Percentiles rank a stretch among this genome's conserved stretches.
phyloP scores from a whole-genome alignment of 2,797 vertebrate species.

The Myripristis murdjan region DNA sequence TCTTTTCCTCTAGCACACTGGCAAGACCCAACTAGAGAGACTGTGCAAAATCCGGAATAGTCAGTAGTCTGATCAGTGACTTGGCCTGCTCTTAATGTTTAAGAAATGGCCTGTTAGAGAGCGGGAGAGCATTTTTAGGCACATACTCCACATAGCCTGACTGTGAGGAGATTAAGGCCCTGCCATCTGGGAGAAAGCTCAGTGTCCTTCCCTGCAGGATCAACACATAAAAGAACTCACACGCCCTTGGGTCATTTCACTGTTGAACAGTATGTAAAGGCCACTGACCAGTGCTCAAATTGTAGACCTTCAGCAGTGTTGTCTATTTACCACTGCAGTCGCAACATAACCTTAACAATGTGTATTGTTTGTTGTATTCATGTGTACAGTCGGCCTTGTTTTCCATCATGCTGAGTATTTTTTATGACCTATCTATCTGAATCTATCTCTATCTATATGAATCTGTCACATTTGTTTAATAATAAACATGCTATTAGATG shows the following conservation, averaged over 20 bases:
- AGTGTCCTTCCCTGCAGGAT: constrained; percentile 47
- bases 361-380: background rate
- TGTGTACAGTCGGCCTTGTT: constrained; percentile 16
- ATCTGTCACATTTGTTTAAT: background rate
- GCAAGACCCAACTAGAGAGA: constrained; percentile 14
- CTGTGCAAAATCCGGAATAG: background rate
- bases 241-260: constrained; percentile 14
- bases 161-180: constrained; percentile 50
- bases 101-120: constrained; percentile 24
- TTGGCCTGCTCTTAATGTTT: background rate
- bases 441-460: background rate
- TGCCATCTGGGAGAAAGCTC: constrained; percentile 19
- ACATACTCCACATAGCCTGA: constrained; percentile 31
- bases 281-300: constrained; percentile 23
- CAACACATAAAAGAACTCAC: constrained; percentile 50
- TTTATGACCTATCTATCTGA: background rate
- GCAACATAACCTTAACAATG: constrained; percentile 1
- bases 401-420: constrained; percentile 1
- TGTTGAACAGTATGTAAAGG: constrained; percentile 44
- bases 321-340: constrained; percentile 35
- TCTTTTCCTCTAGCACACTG: background rate
- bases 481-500: too few relatives aligned
- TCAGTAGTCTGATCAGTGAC: constrained; percentile 12
- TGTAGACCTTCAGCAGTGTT: constrained; percentile 21
- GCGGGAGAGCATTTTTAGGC: constrained; percentile 27